Conservation (phyloP, 2,797 vertebrate species). For the Malacoraja senta region DNA sequence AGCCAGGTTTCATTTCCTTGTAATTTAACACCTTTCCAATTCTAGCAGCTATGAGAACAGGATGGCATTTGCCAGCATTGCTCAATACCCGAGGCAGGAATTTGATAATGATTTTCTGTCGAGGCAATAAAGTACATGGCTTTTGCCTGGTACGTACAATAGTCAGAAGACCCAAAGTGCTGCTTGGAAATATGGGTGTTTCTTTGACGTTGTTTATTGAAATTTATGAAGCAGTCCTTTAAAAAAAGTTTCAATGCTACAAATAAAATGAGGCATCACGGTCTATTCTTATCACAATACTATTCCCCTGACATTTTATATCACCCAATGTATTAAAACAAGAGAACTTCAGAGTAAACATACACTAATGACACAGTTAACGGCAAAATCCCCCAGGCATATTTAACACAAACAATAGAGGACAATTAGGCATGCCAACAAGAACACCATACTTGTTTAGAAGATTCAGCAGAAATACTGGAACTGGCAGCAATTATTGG, state of each 20-base stretch:
- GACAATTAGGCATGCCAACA: not conserved
- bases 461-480: conserved; percentile 56
- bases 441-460: conserved; percentile 66
- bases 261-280: not conserved
- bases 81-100: not conserved
- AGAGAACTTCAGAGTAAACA: not conserved
- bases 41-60: not conserved
- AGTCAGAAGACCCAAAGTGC: not conserved
- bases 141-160: not conserved
- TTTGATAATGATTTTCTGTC: not conserved
- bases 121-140: not conserved
- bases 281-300: not conserved
- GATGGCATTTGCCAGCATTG: not conserved
- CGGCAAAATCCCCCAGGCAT: not conserved
- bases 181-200: not conserved
- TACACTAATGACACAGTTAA: not conserved
- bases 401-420: not conserved
- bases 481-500: conserved; percentile 58
- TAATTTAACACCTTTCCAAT: not conserved
- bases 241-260: not conserved
- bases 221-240: not conserved
- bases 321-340: not conserved
- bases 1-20: not conserved
- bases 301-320: not conserved
- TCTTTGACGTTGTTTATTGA: too few species aligned